Evolutionary conservation across 2,113 vertebrate genomes (phyloP).

Genomic region (Lucifuga dentata): DNA sequence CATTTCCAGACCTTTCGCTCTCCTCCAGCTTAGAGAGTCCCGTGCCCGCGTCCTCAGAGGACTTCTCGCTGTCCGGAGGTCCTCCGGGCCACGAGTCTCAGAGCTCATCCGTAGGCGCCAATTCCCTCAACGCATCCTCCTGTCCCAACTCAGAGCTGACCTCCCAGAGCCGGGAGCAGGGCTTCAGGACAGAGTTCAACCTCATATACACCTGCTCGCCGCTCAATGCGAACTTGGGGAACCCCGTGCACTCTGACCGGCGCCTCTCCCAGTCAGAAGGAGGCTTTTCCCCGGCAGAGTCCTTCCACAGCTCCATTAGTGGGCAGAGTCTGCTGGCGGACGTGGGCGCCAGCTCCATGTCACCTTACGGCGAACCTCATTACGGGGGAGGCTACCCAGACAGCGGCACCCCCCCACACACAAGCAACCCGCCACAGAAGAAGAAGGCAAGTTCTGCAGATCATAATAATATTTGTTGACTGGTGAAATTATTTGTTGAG

Average conservation of each 20-base stretch:
- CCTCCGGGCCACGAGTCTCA: constrained; percentile 79
- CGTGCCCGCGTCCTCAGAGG: constrained; percentile 80
- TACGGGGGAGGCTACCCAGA: constrained; percentile 84
- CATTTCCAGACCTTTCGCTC: constrained; percentile 86
- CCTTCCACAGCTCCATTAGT: constrained; percentile 86
- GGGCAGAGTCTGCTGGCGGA: constrained; percentile 90
- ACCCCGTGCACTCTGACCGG: constrained; percentile 84
- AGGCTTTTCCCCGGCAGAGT: constrained; percentile 90
- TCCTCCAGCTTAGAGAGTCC: constrained; percentile 87
- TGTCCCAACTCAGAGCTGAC: constrained; percentile 75
- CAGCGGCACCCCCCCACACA: constrained; percentile 85
- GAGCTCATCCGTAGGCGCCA: constrained; percentile 54
- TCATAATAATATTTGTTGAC: constrained; percentile 3
- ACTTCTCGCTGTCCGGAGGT: constrained; percentile 82
- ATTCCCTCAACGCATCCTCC: constrained; percentile 71
- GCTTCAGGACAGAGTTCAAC: constrained; percentile 99
- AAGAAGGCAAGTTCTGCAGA: constrained; percentile 91
- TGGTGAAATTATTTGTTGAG: neutral
- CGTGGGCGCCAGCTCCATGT: constrained; percentile 85
- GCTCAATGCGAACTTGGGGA: constrained; percentile 92
- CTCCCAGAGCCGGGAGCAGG: constrained; percentile 89
- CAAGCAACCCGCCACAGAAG: constrained; percentile 94
- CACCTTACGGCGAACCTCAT: constrained; percentile 88
- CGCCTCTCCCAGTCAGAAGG: constrained; percentile 88
- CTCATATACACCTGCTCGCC: constrained; percentile 99